Evolutionary conservation across 2,797 vertebrate genomes (phyloP).

Genomic region (Babyrousa celebensis): DNA sequence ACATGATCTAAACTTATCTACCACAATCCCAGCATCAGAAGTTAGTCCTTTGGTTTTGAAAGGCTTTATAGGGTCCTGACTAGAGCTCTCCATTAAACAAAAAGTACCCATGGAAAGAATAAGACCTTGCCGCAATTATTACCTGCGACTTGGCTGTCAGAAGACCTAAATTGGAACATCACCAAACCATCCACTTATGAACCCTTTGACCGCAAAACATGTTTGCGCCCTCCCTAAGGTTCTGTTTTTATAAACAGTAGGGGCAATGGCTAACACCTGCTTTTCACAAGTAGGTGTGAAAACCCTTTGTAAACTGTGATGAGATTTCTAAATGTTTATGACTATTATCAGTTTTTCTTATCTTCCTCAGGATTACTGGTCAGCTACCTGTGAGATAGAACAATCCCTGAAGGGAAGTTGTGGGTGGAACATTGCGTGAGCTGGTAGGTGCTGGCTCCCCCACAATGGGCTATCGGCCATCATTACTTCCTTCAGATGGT

Average conservation of each 20-base stretch:
- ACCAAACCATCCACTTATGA: background rate
- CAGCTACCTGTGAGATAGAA: background rate
- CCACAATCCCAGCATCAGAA: background rate
- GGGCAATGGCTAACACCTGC: background rate
- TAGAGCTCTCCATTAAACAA: background rate
- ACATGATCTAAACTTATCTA: background rate
- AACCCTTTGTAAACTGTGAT: background rate
- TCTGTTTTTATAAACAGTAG: background rate
- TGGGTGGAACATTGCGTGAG: accelerated
- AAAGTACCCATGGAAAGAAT: background rate
- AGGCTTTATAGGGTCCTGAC: background rate
- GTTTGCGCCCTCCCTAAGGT: background rate
- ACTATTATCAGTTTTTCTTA: background rate
- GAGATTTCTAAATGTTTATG: background rate
- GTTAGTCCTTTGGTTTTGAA: background rate
- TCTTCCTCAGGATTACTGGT: background rate
- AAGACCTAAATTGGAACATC: background rate
- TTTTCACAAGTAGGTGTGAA: background rate
- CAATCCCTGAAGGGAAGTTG: background rate
- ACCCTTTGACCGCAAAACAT: background rate
- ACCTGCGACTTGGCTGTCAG: too few species aligned
- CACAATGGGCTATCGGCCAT: too few species aligned
- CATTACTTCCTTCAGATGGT: background rate
- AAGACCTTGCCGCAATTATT: background rate
- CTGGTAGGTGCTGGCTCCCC: background rate